phyloP scores from a whole-genome alignment of 2,888 invertebrate genomes.

The Busseola fusca region DNA sequence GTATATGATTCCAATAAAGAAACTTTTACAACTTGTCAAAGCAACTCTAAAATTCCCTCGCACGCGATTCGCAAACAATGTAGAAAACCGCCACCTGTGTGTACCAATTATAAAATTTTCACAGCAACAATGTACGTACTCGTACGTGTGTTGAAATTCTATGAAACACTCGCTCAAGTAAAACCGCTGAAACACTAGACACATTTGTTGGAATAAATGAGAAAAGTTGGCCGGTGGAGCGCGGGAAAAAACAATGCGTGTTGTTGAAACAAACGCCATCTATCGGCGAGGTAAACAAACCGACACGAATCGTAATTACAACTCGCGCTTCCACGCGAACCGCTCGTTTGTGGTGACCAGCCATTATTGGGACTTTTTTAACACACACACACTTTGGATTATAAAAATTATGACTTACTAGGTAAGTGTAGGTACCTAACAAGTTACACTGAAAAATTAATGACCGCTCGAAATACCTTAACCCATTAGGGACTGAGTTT shows the following conservation, averaged over 20 bases:
- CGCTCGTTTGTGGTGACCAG: constrained; percentile 63
- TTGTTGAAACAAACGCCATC: constrained; percentile 69
- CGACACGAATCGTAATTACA: constrained; percentile 69
- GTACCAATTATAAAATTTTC: constrained; percentile 58
- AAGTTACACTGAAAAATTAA: background rate
- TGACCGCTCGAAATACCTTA: background rate
- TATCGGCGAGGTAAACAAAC: constrained; percentile 66
- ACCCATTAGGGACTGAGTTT: no score
- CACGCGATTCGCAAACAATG: constrained; percentile 13
- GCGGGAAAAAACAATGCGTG: constrained; percentile 70
- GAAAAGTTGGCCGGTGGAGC: constrained; percentile 68
- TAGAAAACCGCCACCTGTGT: constrained; percentile 44
- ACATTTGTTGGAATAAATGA: constrained; percentile 74
- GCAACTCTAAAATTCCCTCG: constrained; percentile 14
- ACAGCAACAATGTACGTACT: constrained; percentile 44
- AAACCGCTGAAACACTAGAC: constrained; percentile 65
- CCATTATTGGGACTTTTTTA: background rate
- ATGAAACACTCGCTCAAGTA: constrained; percentile 60
- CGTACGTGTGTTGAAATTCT: constrained; percentile 57
- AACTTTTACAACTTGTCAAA: constrained; percentile 14
- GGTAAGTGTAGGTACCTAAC: background rate
- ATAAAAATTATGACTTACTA: background rate
- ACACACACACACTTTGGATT: background rate
- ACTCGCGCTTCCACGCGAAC: constrained; percentile 67
- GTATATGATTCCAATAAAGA: constrained; percentile 2